Conservation (phyloP, 2,113 vertebrate genomes). For the Nyctibius bracteatus region DNA sequence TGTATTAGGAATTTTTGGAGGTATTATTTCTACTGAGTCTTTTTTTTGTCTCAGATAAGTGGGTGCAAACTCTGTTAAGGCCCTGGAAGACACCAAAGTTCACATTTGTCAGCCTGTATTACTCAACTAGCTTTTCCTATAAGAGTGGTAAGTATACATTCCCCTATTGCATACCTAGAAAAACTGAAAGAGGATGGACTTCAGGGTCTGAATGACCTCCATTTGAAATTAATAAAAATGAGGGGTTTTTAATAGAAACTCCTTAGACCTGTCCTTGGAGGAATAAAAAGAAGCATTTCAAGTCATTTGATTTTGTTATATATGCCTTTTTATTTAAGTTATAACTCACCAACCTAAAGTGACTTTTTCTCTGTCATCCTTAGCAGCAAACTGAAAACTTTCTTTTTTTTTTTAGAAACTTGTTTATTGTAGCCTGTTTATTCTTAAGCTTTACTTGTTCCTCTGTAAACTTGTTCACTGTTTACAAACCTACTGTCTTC, state of each 20-base stretch:
- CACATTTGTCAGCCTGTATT: not conserved
- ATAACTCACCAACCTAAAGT: not conserved
- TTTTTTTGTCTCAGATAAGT: not conserved
- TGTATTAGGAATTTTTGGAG: not conserved
- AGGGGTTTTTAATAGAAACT: not conserved
- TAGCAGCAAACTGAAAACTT: not conserved
- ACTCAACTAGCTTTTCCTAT: not conserved
- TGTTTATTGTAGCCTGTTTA: not conserved
- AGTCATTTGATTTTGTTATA: not conserved
- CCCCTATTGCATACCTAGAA: not conserved
- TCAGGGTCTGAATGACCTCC: not conserved
- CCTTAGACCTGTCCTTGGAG: not conserved
- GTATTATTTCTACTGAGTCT: not conserved
- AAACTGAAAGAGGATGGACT: not conserved
- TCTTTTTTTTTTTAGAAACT: not conserved
- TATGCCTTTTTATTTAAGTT: not conserved
- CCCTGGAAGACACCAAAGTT: not conserved
- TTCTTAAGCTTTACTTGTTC: not conserved
- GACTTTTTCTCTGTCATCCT: not conserved
- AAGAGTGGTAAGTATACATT: not conserved
- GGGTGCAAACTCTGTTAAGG: not conserved
- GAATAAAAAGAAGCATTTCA: not conserved
- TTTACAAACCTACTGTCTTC: not conserved
- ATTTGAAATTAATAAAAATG: not conserved
- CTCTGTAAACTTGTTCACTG: no score